Evolutionary conservation across 2,888 invertebrate species (phyloP), one percentile per base, ranked within the genome.

Genomic region (Melieria omissa): DNA sequence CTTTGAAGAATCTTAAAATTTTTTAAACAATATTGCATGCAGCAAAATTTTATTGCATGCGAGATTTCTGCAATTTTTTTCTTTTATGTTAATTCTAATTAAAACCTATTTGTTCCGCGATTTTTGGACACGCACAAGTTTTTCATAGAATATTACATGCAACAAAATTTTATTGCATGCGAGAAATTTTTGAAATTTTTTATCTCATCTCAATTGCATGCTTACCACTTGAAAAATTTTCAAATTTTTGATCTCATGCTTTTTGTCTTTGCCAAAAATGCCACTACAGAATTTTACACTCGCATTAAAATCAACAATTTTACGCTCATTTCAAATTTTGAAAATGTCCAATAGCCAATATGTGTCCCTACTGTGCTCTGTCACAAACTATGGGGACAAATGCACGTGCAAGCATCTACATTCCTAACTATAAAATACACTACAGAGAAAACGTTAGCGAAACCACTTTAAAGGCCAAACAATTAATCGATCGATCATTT

Each of bases 401-500:
- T 29, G 29, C 29, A 29, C 29, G 2, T 29, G 29, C 29, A 29
- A 29, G 29, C 29, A 29, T 29, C 2, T 29, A 29, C 29, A 29
- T 29, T 29, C 29, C 29, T 29, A 29, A 29, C 29, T 29, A 29
- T 29, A 29, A 29, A 29, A 29, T 29, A 29, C 29, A 29, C 16
- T 16, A 16, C 16, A 16, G 16, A 16, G 16, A 16, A 16, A 16
- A 29, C 29, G 29, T 29, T 3, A 29, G 29, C 29, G 29, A 29
- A 29, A 29, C 29, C 29, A 29, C 29, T 29, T 29, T 29, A 29
- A 29, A 29, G 45, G 47, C 65, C 77, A 75, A 80, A 75, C 83
- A 86, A 85, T 83, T 80, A 81, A 80, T 83, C 85, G 84, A 82
- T 84, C 83, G 84, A 83, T 82, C 83, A 83, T 79, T 78, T 78